Evolutionary conservation across 2,113 vertebrate species (phyloP), one percentile per base, ranked within the genome.

Genomic region (Benthochromis sp.): DNA sequence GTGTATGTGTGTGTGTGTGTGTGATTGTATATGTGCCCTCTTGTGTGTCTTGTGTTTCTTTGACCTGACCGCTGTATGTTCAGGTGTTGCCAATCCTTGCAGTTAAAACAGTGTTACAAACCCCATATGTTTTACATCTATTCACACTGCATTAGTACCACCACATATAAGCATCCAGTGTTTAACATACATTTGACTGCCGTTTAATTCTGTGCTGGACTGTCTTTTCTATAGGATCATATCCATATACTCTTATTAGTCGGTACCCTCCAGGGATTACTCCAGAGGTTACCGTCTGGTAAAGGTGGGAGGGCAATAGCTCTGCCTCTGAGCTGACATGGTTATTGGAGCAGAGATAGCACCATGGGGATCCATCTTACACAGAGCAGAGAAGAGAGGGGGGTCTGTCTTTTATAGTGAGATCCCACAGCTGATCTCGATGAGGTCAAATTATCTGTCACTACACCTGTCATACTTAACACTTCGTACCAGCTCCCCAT

Each of bases 261-360:
- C 88, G 24, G 88, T 57, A 84, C 83, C 89, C 93, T 89, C 84
- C 5, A 73, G 91, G 92, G 93, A 93, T 94, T 91, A 82, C 84
- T 94, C 89, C 71, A 54, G 87, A 93, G 95, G 93, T 94, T 92
- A 92, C 82, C 43, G 79, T 73, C 88, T 93, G 92, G 83, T 94
- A 91, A 86, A 93, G 93, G 95, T 95, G 90, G 85, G 88, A 95
- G 94, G 94, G 91, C 93, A 95, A 95, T 90, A 79, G 94, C 86
- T 80, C 71, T 92, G 91, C 89, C 92, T 94, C 86, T 40, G 57
- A 91, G 89, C 63, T 92, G 94, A 96, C 92, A 94, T 92, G 94
- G 93, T 92, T 93, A 95, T 93, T 93, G 92, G 84, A 86, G 85
- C 89, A 53, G 89, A 88, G 82, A 94, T 91, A 84, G 92, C 88